A percentile compares a stretch with the other conserved stretches of the same genome.
phyloP scores from a whole-genome alignment of 2,888 invertebrate species.

The Mimumesa dahlbomi region DNA sequence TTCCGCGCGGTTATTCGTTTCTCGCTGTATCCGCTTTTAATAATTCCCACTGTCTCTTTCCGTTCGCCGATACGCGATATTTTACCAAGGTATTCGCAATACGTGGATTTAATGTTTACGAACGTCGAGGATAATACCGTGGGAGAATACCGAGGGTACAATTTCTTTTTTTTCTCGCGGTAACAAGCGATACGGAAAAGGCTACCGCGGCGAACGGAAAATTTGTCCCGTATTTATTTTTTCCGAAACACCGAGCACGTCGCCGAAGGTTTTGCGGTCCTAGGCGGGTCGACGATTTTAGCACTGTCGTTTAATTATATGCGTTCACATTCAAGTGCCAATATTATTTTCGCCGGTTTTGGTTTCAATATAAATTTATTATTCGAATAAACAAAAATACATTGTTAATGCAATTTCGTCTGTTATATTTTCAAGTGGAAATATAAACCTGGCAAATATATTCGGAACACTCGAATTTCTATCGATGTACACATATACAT shows the following conservation, averaged over 20 bases:
- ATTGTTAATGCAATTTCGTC: too few species aligned
- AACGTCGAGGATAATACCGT: conserved; percentile 23
- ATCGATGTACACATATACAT: too few species aligned
- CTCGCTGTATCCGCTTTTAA: conserved; percentile 21
- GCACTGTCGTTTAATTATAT: not conserved
- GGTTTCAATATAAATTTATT: too few species aligned
- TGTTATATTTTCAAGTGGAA: too few species aligned
- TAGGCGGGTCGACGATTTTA: not conserved
- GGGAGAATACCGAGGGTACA: too few species aligned
- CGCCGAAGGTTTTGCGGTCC: not conserved
- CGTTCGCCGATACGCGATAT: not conserved
- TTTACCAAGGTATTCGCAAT: conserved; percentile 35
- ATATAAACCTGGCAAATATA: not conserved
- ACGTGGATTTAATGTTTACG: conserved; percentile 42
- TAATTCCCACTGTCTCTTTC: conserved; percentile 24
- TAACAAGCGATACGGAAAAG: too few species aligned
- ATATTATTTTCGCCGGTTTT: too few species aligned
- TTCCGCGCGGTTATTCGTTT: not conserved
- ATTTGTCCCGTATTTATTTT: conserved; percentile 6
- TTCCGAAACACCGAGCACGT: not conserved
- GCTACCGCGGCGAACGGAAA: not conserved
- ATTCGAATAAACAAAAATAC: too few species aligned
- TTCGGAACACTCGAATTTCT: not conserved
- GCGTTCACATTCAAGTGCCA: not conserved
- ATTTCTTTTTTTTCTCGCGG: too few species aligned